Evolutionary conservation across 2,797 vertebrate genomes (phyloP).

Genomic region (Gallinago nigripennis): DNA sequence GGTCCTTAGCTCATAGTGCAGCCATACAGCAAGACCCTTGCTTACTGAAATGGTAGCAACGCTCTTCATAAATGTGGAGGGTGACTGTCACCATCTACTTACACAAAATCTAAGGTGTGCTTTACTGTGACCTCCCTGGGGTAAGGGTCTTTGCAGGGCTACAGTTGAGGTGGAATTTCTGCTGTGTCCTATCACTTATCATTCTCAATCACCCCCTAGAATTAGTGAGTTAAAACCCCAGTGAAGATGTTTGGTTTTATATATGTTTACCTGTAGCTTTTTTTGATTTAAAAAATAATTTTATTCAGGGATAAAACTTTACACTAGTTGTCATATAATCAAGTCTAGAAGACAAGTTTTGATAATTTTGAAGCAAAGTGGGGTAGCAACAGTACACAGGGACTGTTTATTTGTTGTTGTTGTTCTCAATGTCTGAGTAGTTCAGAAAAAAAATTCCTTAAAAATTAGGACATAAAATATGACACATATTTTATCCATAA

Average conservation of each 20-base stretch:
- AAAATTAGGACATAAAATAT: slow-evolving; percentile 50
- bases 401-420: background rate
- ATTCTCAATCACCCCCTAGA: background rate
- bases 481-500: slow-evolving; percentile 63
- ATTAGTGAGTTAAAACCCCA: background rate
- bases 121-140: background rate
- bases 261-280: background rate
- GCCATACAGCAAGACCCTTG: background rate
- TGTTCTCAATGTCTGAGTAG: background rate
- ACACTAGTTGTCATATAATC: background rate
- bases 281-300: slow-evolving; percentile 15
- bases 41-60: background rate
- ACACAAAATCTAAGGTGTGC: background rate
- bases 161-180: background rate
- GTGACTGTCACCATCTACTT: background rate
- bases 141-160: background rate
- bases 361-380: background rate
- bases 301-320: slow-evolving; percentile 18
- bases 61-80: background rate
- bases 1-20: background rate
- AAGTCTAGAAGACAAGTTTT: background rate
- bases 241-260: background rate
- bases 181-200: background rate
- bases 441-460: slow-evolving; percentile 1
- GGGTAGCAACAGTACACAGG: background rate